Base-by-base conservation (phyloP, 2,888 invertebrate species). In the Sarcophaga caerulescens region DNA sequence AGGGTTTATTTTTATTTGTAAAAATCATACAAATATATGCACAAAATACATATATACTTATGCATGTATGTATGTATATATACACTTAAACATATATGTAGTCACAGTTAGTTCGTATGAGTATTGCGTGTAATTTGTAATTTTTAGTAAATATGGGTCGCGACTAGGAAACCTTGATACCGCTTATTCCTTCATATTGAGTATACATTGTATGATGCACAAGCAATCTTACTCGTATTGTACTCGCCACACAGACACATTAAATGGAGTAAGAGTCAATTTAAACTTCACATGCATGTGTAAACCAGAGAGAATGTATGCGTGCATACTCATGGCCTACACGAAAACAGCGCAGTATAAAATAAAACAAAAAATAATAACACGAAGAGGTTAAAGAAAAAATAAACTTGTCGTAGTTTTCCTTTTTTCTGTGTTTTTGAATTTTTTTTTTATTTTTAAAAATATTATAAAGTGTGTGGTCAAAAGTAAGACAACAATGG, bases 81-180 rank as follows among this genome's bases (percentile, higher is more conserved):
- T 14, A 45, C 45, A 44, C 52, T 21, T 21, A 11, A 4, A 60
- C 25, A 52, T 47, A 70, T 8, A 62, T 52, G 35, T 11, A 65
- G 47, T 52, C 12, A 52, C 52, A 17, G 52, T 12, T 5, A n/a
- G n/a, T 62, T 12, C 74, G 62, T 60, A 84, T 69, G 74, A 60
- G 25, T 78, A 89, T 91, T 90, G 91, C 92, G 92, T 91, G 92
- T 90, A 90, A 89, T 88, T 90, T 86, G 89, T 90, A 90, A 91
- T 89, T 92, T 89, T 90, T 57, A 89, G 89, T 88, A 89, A 89
- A 91, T 90, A 89, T 92, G 90, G 91, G 90, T 91, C 90, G 90
- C 88, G 81, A 76, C 79, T 81, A 65, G 84, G 74, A 86, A 84
- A 85, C 88, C 86, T 87, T 87, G 87, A 85, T 87, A 88, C 86